A percentile compares a stretch with the other conserved stretches of the same genome.
Conservation (phyloP, 2,888 invertebrate genomes). For the Calameuta pallipes region DNA sequence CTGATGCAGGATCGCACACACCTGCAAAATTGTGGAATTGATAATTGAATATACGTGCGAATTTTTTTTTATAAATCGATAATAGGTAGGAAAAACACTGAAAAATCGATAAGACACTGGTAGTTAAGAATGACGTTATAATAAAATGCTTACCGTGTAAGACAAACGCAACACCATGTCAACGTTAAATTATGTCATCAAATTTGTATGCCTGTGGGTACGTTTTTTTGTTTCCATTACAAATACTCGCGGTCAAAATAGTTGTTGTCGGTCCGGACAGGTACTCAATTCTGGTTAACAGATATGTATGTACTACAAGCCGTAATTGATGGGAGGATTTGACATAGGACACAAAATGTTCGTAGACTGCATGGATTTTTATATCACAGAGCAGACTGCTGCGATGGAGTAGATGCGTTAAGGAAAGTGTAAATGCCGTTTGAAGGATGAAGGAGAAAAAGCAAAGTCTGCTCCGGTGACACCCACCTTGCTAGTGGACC, state of each 20-base stretch:
- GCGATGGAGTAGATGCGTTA: neutral
- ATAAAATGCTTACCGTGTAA: neutral
- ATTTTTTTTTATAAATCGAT: neutral
- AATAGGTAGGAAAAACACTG: neutral
- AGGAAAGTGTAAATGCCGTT: neutral
- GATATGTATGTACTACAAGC: neutral
- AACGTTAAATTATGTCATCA: neutral
- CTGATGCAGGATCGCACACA: neutral
- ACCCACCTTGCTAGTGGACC: constrained; percentile 93
- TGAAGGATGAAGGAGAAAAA: constrained; percentile 11
- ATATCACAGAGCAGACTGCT: neutral
- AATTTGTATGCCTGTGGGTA: constrained; percentile 5
- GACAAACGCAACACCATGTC: neutral
- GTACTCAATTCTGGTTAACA: neutral
- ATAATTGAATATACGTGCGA: neutral
- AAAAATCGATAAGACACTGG: neutral
- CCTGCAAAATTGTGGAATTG: neutral
- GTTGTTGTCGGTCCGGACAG: neutral
- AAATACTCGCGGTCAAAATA: neutral
- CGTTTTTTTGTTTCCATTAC: neutral
- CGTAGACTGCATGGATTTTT: neutral
- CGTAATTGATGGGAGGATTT: neutral
- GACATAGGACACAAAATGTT: neutral
- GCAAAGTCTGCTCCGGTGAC: constrained; percentile 43
- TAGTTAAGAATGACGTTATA: neutral